These are phyloP conservation scores for Zaprionus lachaisei DNA, from an alignment of 1,140 invertebrate genomes.

Conservation along the genomic window DNA sequence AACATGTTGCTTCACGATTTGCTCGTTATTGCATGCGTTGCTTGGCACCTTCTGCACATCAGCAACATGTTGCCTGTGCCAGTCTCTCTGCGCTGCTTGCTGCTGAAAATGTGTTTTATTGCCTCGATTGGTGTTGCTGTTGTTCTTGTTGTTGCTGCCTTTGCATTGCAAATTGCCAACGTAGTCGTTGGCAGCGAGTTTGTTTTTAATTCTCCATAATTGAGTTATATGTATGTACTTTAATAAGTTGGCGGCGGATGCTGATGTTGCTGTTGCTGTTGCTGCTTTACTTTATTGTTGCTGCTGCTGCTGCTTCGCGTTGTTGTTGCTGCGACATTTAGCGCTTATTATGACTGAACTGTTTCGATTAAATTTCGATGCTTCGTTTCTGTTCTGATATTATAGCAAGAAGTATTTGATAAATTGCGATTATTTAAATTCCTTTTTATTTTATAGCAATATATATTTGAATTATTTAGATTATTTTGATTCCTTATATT, in stretches of 20 bases:
- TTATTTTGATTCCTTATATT: no score
- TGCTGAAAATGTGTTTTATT: constrained; percentile 76
- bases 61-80: background rate
- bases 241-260: constrained; percentile 76
- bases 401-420: background rate
- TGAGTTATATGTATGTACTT: constrained; percentile 82
- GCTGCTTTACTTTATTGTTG: constrained; percentile 27
- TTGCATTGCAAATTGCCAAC: constrained; percentile 74
- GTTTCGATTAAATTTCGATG: constrained; percentile 58
- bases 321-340: constrained; percentile 53
- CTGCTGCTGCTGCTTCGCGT: background rate
- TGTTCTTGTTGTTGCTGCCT: constrained; percentile 53
- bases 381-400: constrained; percentile 14
- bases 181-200: constrained; percentile 59
- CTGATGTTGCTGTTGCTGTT: constrained; percentile 64
- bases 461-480: no score
- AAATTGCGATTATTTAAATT: no score
- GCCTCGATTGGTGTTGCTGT: constrained; percentile 68
- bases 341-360: constrained; percentile 75
- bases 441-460: background rate
- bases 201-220: constrained; percentile 82
- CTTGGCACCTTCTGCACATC: no score
- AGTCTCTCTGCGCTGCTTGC: background rate
- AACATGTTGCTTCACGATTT: no score
- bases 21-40: no score